Percentiles rank a stretch among this genome's conserved stretches.
Evolutionary conservation across 92 coral and sea anemone genomes (phyloP).

Genomic region (Porites lobata): DNA sequence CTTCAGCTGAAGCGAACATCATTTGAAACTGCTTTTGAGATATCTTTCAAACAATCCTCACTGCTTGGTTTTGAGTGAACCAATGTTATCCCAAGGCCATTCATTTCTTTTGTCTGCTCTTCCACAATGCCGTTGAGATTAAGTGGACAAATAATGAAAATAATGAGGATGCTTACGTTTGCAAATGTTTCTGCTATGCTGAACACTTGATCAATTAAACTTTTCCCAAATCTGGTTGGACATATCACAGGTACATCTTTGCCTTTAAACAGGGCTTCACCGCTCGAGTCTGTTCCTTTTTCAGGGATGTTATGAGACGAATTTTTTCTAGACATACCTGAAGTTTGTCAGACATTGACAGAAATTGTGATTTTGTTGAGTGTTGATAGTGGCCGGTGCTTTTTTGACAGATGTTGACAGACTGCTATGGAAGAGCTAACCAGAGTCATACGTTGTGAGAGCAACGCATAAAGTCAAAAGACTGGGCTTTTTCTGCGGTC

Average conservation of each 20-base stretch:
- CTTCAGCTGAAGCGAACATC: no score
- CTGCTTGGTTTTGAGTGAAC: conserved; percentile 5
- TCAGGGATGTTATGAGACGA: conserved; percentile 12
- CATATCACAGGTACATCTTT: conserved; percentile 18
- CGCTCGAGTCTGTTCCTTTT: conserved; percentile 36
- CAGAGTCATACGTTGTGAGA: no score
- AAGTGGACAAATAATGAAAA: conserved; percentile 33
- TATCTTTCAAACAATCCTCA: not conserved
- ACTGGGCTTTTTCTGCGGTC: no score
- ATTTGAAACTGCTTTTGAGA: not conserved
- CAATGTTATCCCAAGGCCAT: conserved; percentile 13
- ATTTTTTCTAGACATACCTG: not conserved
- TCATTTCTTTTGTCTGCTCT: not conserved
- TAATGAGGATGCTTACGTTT: conserved; percentile 11
- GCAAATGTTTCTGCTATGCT: conserved; percentile 8
- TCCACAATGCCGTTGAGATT: conserved; percentile 31
- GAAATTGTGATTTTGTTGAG: no score
- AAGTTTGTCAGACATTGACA: not conserved
- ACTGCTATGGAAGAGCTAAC: no score
- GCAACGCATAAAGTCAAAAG: no score
- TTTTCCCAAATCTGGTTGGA: conserved; percentile 55
- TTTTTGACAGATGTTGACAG: no score
- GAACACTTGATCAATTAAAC: not conserved
- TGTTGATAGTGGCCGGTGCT: no score
- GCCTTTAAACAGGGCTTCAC: not conserved